Conservation (phyloP, 2,113 vertebrate species). For the Gopherus flavomarginatus region DNA sequence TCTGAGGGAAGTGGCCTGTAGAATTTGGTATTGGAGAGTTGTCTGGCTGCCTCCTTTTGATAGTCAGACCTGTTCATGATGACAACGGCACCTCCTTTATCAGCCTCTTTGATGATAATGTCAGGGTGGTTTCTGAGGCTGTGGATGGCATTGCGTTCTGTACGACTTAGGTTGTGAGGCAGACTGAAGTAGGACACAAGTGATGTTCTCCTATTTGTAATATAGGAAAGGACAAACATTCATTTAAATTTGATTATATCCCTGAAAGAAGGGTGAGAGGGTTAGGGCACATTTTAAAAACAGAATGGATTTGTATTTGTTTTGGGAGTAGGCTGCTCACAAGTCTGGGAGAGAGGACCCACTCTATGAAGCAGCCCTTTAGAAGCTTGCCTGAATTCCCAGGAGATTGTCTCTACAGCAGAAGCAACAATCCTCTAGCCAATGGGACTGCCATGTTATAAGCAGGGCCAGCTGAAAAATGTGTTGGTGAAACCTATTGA, state of each 20-base stretch:
- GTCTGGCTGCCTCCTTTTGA: too few species aligned
- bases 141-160: too few species aligned
- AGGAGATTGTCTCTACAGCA: accelerated
- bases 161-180: too few species aligned
- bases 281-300: background rate
- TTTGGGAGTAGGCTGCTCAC: background rate
- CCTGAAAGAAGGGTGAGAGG: background rate
- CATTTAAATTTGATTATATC: background rate
- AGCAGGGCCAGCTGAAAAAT: too few species aligned
- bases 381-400: background rate
- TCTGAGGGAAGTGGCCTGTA: too few species aligned
- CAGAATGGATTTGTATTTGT: background rate
- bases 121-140: too few species aligned
- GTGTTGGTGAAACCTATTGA: background rate
- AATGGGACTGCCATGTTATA: background rate
- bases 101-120: too few species aligned
- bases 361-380: background rate
- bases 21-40: too few species aligned
- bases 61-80: too few species aligned
- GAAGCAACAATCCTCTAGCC: background rate
- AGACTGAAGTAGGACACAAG: background rate
- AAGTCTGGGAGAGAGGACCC: background rate
- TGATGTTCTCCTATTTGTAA: background rate
- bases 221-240: background rate
- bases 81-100: too few species aligned